These are phyloP conservation scores for Ceyx melanurus DNA, from an alignment of 2,113 vertebrate genomes.

Conservation along the genomic window DNA sequence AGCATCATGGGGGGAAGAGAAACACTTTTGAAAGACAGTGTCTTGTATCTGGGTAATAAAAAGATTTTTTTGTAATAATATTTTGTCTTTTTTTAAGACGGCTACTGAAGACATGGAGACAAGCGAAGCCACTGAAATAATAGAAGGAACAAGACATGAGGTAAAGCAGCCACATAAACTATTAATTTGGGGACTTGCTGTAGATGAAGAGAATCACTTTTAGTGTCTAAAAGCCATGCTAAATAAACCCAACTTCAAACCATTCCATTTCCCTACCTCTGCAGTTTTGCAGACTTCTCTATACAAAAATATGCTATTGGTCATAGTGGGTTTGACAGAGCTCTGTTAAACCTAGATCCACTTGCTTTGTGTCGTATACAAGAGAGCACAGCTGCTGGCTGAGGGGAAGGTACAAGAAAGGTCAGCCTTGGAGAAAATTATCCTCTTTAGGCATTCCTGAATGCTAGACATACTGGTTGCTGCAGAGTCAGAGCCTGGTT, in stretches of 20 bases:
- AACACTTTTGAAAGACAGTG: neutral
- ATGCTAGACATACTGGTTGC: neutral
- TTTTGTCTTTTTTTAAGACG: conserved; percentile 67
- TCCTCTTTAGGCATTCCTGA: neutral
- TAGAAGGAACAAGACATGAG: conserved; percentile 78
- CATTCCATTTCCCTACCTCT: neutral
- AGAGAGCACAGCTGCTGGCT: neutral
- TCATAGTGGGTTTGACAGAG: neutral
- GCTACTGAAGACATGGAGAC: conserved; percentile 79
- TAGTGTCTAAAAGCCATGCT: neutral
- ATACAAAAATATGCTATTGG: neutral
- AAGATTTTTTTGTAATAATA: neutral
- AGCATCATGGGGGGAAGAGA: neutral
- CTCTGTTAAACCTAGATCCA: neutral
- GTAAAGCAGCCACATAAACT: conserved; percentile 48
- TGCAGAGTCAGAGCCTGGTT: neutral
- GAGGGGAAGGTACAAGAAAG: neutral
- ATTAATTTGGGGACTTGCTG: neutral
- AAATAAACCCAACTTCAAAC: neutral
- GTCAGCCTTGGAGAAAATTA: neutral
- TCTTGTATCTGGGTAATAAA: neutral
- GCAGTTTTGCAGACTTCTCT: neutral
- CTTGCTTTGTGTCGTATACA: neutral
- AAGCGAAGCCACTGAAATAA: conserved; percentile 77
- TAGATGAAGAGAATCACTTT: neutral